Conservation (phyloP, 2,888 invertebrate genomes). For the Bursaphelenchus okinawaensis region DNA sequence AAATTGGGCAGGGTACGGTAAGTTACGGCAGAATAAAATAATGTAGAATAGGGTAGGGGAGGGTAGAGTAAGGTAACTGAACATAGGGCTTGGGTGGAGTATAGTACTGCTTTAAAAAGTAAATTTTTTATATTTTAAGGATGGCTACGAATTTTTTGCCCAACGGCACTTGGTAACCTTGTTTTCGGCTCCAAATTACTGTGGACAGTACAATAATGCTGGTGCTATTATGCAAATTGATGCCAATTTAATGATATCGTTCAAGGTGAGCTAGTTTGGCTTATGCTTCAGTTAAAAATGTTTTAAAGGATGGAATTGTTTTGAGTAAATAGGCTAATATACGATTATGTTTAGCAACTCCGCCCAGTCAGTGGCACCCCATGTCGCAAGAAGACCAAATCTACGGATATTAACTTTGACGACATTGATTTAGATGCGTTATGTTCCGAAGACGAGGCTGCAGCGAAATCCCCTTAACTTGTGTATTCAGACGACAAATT, state of each 20-base stretch:
- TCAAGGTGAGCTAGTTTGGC: not conserved
- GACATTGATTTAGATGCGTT: slow-evolving; percentile 16
- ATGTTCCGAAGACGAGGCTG: not conserved
- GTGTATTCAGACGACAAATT: too few species aligned
- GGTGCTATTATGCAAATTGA: slow-evolving; percentile 11
- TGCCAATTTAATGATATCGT: not conserved
- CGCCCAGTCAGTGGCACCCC: not conserved
- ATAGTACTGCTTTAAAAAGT: too few species aligned
- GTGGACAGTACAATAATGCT: slow-evolving; percentile 16
- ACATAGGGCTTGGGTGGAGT: too few species aligned
- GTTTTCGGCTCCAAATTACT: slow-evolving; percentile 44
- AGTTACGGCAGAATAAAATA: too few species aligned
- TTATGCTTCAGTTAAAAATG: not conserved
- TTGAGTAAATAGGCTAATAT: not conserved
- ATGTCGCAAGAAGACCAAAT: slow-evolving; percentile 10
- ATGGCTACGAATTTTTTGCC: slow-evolving; percentile 36
- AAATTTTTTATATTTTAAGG: not conserved
- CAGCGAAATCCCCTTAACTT: too few species aligned
- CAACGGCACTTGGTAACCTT: slow-evolving; percentile 38
- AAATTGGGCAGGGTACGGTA: too few species aligned
- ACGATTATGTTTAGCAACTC: slow-evolving; percentile 6
- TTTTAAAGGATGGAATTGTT: not conserved
- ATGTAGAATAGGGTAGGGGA: too few species aligned
- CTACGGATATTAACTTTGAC: slow-evolving; percentile 16
- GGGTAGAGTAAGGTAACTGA: too few species aligned